A percentile compares a stretch with the other conserved stretches of the same genome.
phyloP scores from a whole-genome alignment of 1,140 invertebrate species.

The Phocides pigmalion region DNA sequence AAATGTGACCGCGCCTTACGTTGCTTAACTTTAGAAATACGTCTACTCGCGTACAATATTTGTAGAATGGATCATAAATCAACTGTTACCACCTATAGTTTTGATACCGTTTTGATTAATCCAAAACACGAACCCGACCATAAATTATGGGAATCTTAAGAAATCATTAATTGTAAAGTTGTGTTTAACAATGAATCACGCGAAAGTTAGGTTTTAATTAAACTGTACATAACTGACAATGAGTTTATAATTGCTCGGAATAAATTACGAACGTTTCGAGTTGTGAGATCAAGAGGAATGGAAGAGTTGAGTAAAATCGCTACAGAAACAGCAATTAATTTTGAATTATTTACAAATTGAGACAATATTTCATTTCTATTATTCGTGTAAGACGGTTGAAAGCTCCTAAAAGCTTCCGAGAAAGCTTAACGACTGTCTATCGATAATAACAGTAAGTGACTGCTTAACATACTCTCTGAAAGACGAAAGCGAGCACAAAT shows the following conservation, averaged over 20 bases:
- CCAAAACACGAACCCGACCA: constrained; percentile 2
- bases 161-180: constrained; percentile 23
- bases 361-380: neutral
- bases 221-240: constrained; percentile 33
- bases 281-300: constrained; percentile 13
- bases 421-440: too few relatives aligned
- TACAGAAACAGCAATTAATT: neutral
- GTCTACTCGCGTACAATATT: neutral
- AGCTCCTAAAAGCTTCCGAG: too few relatives aligned
- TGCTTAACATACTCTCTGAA: too few relatives aligned
- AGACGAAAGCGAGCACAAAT: too few relatives aligned
- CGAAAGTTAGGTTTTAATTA: constrained; percentile 22
- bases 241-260: constrained; percentile 29
- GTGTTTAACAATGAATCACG: constrained; percentile 18
- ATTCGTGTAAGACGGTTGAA: neutral
- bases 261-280: constrained; percentile 21
- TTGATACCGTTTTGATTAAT: constrained; percentile 17
- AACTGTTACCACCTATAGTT: neutral
- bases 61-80: constrained; percentile 1
- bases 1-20: too few relatives aligned
- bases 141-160: constrained; percentile 18
- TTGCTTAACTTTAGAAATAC: too few relatives aligned
- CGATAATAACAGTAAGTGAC: too few relatives aligned
- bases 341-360: neutral
- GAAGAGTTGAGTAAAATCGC: neutral